Evolutionary conservation across 1,140 invertebrate species (phyloP).

Genomic region (Dendrolimus punctatus): DNA sequence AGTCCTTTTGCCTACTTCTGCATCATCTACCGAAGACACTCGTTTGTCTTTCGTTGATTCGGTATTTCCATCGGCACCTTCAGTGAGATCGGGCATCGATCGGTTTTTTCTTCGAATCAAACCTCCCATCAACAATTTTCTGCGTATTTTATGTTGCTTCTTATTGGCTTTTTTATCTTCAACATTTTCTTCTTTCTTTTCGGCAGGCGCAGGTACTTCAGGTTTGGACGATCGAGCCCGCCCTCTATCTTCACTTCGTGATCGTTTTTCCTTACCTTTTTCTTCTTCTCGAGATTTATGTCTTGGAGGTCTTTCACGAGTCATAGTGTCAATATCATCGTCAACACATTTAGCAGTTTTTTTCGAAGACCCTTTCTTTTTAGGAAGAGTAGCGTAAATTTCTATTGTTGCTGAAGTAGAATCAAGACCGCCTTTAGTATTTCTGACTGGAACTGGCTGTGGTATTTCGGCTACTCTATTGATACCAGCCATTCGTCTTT

Average conservation of each 20-base stretch:
- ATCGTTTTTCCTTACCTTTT: constrained; percentile 83
- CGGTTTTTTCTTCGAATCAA: constrained; percentile 90
- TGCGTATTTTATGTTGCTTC: constrained; percentile 91
- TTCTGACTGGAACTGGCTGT: constrained; percentile 76
- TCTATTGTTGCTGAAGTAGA: constrained; percentile 81
- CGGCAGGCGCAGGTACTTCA: constrained; percentile 78
- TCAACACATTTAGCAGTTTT: constrained; percentile 76
- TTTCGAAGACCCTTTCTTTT: constrained; percentile 83
- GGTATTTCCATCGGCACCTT: constrained; percentile 72
- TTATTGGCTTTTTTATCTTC: constrained; percentile 84
- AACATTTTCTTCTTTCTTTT: constrained; percentile 75
- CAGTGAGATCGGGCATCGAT: constrained; percentile 92
- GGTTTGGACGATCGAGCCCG: constrained; percentile 72
- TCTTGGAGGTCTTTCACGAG: constrained; percentile 76
- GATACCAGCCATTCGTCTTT: constrained; percentile 82
- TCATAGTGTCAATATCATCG: constrained; percentile 79
- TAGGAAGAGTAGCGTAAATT: constrained; percentile 92
- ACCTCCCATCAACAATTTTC: constrained; percentile 91
- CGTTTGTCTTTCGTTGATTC: constrained; percentile 56
- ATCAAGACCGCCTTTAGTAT: constrained; percentile 83
- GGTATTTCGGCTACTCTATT: constrained; percentile 74
- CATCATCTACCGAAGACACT: constrained; percentile 81
- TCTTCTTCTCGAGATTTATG: constrained; percentile 81
- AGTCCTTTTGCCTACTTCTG: constrained; percentile 77
- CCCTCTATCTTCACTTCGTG: constrained; percentile 86